Conservation (phyloP, 1,140 invertebrate species). For the Papilio polyxenes region DNA sequence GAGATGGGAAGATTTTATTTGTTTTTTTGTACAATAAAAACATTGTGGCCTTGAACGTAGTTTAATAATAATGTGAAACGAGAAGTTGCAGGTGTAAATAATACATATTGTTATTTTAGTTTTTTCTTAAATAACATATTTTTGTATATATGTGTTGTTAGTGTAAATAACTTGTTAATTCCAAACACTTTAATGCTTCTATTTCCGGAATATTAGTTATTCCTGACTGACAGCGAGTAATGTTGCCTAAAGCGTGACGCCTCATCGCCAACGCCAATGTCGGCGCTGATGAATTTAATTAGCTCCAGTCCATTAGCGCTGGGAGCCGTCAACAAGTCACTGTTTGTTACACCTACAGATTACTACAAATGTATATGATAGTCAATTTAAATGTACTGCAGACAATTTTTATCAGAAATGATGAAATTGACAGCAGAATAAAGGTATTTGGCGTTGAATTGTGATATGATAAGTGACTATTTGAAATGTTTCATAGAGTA, state of each 20-base stretch:
- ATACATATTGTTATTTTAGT: too few species aligned
- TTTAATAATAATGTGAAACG: too few species aligned
- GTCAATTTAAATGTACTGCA: neutral
- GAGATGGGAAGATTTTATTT: neutral
- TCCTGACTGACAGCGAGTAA: slow-evolving; percentile 9
- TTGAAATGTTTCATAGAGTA: too few species aligned
- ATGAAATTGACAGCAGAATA: neutral
- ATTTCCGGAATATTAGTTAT: slow-evolving; percentile 17
- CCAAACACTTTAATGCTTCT: neutral
- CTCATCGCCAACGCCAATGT: neutral
- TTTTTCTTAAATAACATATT: too few species aligned
- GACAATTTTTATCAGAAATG: neutral
- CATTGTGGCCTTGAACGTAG: too few species aligned
- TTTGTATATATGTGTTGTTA: too few species aligned
- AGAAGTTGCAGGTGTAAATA: too few species aligned
- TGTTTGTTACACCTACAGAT: neutral
- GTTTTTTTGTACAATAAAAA: neutral
- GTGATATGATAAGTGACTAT: too few species aligned
- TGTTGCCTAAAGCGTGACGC: slow-evolving; percentile 29
- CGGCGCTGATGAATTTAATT: slow-evolving; percentile 30
- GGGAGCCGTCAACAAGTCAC: slow-evolving; percentile 24
- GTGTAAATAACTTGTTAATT: neutral
- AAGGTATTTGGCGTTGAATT: neutral
- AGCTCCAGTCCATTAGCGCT: slow-evolving; percentile 12
- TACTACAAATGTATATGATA: neutral